phyloP scores from a whole-genome alignment of 2,888 invertebrate species.

The Lydus trimaculatus region DNA sequence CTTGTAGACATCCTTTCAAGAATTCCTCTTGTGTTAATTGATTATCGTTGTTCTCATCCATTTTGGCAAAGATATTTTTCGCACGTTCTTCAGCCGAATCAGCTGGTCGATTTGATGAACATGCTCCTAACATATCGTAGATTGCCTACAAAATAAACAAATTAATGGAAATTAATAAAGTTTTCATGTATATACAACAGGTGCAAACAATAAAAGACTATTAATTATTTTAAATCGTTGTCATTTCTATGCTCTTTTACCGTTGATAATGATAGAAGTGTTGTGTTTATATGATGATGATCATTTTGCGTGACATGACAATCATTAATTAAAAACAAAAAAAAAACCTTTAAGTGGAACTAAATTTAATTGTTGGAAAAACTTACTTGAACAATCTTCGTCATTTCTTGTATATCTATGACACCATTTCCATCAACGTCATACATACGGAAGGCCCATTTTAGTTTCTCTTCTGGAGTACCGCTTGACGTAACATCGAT shows the following conservation, averaged over 20 bases:
- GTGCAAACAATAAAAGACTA: not conserved
- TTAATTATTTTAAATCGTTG: not conserved
- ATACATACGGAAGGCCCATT: conserved; percentile 99
- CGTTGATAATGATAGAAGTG: too few species aligned
- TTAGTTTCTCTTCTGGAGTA: conserved; percentile 96
- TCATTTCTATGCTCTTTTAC: not conserved
- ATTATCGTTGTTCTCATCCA: conserved; percentile 99
- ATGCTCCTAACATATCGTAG: conserved; percentile 99
- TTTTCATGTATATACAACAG: not conserved
- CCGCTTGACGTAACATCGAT: conserved; percentile 98
- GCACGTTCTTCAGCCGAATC: conserved; percentile 98
- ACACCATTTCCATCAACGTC: conserved; percentile 98
- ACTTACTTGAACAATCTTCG: conserved; percentile 96
- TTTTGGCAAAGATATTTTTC: conserved; percentile 98
- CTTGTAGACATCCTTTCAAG: conserved; percentile 96
- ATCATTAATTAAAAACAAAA: not conserved
- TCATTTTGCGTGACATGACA: not conserved
- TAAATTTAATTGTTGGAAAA: not conserved
- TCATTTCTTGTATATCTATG: conserved; percentile 99
- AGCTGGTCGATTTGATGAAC: conserved; percentile 92
- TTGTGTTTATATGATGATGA: too few species aligned
- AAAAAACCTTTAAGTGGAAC: not conserved
- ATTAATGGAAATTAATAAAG: not conserved
- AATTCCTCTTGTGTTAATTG: conserved; percentile 98
- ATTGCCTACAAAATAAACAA: conserved; percentile 80